Conservation (phyloP, 1,140 invertebrate species). For the Mactra quadrangularis region DNA sequence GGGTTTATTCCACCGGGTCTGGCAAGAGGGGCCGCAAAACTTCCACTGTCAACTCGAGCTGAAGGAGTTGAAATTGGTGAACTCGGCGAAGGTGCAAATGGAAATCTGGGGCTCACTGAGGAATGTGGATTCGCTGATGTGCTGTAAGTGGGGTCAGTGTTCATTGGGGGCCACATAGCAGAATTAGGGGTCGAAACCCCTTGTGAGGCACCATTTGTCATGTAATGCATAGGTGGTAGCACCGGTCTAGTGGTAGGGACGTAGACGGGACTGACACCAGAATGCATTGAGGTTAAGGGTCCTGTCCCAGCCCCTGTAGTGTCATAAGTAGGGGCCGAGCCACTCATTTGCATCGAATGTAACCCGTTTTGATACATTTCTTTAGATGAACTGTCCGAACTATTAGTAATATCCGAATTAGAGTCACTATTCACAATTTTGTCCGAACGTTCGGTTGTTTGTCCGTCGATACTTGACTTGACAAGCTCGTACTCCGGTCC, state of each 20-base stretch:
- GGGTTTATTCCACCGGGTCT: slow-evolving; percentile 74
- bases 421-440: slow-evolving; percentile 28
- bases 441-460: slow-evolving; percentile 15
- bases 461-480: neutral
- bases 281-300: slow-evolving; percentile 71
- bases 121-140: slow-evolving; percentile 68
- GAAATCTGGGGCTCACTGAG: slow-evolving; percentile 70
- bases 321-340: slow-evolving; percentile 67
- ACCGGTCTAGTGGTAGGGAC: slow-evolving; percentile 79
- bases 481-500: slow-evolving; percentile 58
- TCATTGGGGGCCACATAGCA: slow-evolving; percentile 72
- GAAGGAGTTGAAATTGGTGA: slow-evolving; percentile 71
- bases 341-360: slow-evolving; percentile 69
- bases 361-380: slow-evolving; percentile 76
- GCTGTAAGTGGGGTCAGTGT: slow-evolving; percentile 66
- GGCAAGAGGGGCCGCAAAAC: slow-evolving; percentile 67
- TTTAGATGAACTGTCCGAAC: slow-evolving; percentile 21
- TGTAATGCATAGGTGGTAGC: slow-evolving; percentile 77
- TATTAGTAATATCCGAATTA: slow-evolving; percentile 46
- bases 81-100: slow-evolving; percentile 69
- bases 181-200: slow-evolving; percentile 66
- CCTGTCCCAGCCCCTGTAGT: slow-evolving; percentile 66
- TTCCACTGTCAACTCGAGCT: slow-evolving; percentile 68
- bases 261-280: slow-evolving; percentile 77
- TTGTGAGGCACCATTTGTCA: slow-evolving; percentile 70